Evolutionary conservation across 2,113 vertebrate species (phyloP).

Genomic region (Coracopsis vasa): DNA sequence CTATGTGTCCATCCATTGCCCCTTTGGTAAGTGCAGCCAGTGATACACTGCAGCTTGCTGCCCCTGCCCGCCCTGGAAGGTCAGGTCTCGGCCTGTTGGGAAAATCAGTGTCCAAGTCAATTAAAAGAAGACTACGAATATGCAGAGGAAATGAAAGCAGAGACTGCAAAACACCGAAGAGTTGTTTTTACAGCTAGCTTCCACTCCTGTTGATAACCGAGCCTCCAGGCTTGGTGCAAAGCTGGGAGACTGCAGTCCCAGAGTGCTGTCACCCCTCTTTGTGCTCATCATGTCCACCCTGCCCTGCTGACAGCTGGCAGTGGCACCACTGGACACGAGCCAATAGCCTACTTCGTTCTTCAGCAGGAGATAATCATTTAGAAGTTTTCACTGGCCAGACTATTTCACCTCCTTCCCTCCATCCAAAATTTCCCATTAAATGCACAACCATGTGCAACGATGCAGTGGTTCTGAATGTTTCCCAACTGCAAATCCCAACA

Average conservation of each 20-base stretch:
- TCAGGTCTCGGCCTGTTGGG: neutral
- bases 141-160: neutral
- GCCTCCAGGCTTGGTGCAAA: neutral
- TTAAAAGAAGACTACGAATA: neutral
- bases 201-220: neutral
- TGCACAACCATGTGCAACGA: neutral
- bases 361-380: neutral
- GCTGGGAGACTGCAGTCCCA: neutral
- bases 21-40: neutral
- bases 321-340: fast-evolving
- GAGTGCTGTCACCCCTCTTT: neutral
- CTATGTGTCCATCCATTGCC: neutral
- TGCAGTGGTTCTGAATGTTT: neutral
- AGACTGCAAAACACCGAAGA: neutral
- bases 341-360: neutral
- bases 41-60: neutral
- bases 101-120: neutral
- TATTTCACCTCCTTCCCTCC: neutral
- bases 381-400: neutral
- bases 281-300: neutral
- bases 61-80: neutral
- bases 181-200: neutral
- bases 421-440: neutral
- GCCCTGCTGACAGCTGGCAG: neutral
- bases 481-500: neutral